Conservation (phyloP, 2,113 vertebrate species). For the Aegotheles bennettii region DNA sequence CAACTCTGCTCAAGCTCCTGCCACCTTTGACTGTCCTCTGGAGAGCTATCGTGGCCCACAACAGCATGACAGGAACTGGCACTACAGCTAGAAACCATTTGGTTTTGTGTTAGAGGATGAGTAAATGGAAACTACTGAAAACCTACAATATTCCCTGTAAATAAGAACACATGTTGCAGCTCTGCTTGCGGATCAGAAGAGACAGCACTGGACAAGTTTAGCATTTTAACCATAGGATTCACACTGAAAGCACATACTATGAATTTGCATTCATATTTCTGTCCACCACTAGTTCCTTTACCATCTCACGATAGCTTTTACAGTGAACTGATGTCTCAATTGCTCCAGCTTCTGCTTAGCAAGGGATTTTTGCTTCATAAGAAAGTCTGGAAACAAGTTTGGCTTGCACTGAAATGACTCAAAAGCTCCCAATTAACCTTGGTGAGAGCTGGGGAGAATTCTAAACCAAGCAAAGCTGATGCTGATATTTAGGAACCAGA, state of each 20-base stretch:
- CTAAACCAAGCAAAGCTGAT: neutral
- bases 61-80: accelerated
- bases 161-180: neutral
- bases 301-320: neutral
- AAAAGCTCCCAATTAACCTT: neutral
- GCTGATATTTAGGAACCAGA: neutral
- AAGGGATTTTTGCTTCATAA: neutral
- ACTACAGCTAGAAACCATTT: neutral
- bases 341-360: neutral
- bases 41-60: neutral
- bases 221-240: neutral
- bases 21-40: neutral
- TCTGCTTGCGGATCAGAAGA: neutral
- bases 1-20: neutral
- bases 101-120: neutral
- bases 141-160: neutral
- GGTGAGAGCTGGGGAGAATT: neutral
- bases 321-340: neutral
- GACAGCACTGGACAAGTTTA: neutral
- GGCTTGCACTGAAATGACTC: neutral
- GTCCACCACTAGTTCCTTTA: neutral
- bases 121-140: neutral
- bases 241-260: neutral
- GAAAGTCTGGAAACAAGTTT: neutral
- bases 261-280: neutral